Base-by-base conservation (phyloP, 2,888 invertebrate genomes). In the Ypsolopha sequella region DNA sequence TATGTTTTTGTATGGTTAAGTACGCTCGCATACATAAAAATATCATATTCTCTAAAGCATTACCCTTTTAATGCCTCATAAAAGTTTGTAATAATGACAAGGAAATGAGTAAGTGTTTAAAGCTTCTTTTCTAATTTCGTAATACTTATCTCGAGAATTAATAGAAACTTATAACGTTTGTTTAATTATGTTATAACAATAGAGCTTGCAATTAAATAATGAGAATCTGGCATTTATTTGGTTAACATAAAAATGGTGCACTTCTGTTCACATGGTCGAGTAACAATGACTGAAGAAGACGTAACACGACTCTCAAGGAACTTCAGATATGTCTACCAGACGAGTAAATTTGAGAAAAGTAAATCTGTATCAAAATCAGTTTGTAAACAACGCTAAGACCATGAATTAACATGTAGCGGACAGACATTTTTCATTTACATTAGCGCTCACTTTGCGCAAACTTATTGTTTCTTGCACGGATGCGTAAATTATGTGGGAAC, bases 181-280 rank as follows among this genome's bases (percentile, higher is more conserved):
- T 76, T 76, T 79, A 76, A 76, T 79, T 80, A 67, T 67, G 66
- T 63, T 66, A 64, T 76, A 73, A 85, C 84, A 84, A 85, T 84
- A 68, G 84, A 59, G 63, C 62, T 63, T 57, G 70, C 75, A 82
- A 81, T 84, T 84, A 81, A 77, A 76, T 78, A 81, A 82, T 82
- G 82, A 70, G 80, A 84, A 81, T 73, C 70, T 62, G 66, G 63
- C 65, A 66, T 66, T 67, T 60, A 70, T 68, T 74, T 72, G 72
- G 72, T 73, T 74, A 75, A 73, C 76, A 72, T 73, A 70, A 76
- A 64, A 65, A 61, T 24, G 24, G 69, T 68, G 66, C 62, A 72
- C 70, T 60, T 57, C 60, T 54, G 68, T 79, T 80, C 80, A 68
- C 80, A 77, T 71, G 68, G 41, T 35, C 51, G 53, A 66, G 4